Evolutionary conservation across 2,797 vertebrate genomes (phyloP).

Genomic region (Amazona finschi): DNA sequence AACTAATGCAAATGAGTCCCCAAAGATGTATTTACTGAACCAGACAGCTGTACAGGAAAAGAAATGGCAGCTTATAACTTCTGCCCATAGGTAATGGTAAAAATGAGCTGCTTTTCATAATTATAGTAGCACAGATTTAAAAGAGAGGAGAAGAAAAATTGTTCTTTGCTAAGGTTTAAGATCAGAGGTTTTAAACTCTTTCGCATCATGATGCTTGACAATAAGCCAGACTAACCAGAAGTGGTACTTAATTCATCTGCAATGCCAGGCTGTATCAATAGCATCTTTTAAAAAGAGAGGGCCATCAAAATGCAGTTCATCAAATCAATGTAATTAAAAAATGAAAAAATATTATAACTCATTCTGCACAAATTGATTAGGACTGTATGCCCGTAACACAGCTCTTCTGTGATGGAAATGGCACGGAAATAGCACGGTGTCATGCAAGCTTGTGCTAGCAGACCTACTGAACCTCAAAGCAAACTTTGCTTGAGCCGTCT

Average conservation of each 20-base stretch:
- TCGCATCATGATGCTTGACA: neutral
- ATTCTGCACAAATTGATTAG: neutral
- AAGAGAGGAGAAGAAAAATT: neutral
- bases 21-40: conserved; percentile 2
- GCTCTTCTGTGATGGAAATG: neutral
- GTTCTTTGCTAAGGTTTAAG: neutral
- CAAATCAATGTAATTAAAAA: neutral
- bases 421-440: accelerated
- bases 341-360: neutral
- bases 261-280: neutral
- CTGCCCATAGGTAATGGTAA: neutral
- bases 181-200: neutral
- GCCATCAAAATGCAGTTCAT: neutral
- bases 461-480: neutral
- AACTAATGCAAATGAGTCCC: conserved; percentile 31
- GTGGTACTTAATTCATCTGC: neutral
- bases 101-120: neutral
- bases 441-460: accelerated
- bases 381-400: neutral
- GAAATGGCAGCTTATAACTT: neutral
- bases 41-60: conserved; percentile 39
- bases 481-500: neutral
- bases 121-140: neutral
- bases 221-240: neutral
- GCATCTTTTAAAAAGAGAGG: neutral